Conservation (phyloP, 2,113 vertebrate species). For the Struthidea cinerea region DNA sequence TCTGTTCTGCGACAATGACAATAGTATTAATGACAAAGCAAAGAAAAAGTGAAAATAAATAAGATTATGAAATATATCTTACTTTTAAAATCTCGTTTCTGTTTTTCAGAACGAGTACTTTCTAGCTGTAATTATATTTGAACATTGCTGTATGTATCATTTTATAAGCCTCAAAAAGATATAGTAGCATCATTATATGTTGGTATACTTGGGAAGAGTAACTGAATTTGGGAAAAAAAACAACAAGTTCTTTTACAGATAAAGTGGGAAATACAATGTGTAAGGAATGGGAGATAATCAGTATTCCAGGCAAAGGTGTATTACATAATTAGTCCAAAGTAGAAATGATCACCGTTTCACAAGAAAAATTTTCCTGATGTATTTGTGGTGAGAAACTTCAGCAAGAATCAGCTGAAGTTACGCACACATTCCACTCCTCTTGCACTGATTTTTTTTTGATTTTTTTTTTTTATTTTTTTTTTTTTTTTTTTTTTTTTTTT, state of each 20-base stretch:
- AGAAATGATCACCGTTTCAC: neutral
- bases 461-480: neutral
- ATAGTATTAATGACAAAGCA: neutral
- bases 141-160: neutral
- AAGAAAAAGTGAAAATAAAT: neutral
- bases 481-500: neutral
- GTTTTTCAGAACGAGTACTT: neutral
- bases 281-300: neutral
- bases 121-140: neutral
- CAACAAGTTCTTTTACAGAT: neutral
- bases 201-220: neutral
- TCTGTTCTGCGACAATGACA: neutral
- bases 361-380: neutral
- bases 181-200: neutral
- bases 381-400: neutral
- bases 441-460: neutral
- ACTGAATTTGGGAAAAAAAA: neutral
- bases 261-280: neutral
- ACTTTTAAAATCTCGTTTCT: neutral
- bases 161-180: neutral
- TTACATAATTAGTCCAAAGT: neutral
- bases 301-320: neutral
- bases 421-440: fast-evolving
- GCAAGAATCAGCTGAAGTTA: neutral
- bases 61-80: neutral